Base-by-base conservation (phyloP, 2,113 vertebrate species). In the Pao palembangensis region DNA sequence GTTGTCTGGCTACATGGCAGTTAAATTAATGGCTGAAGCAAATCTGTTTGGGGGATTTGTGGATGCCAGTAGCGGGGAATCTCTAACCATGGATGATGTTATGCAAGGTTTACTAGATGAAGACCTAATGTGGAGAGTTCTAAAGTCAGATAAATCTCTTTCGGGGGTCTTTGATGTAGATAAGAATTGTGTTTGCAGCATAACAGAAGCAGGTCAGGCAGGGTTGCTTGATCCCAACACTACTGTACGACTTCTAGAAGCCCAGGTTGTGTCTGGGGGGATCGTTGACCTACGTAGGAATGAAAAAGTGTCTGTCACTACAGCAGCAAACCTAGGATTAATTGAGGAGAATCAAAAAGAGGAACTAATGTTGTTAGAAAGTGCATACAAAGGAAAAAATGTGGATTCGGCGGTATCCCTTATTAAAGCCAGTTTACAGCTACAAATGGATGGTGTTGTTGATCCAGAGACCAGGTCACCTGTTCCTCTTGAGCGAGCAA, bases 221-320 rank as follows among this genome's bases (percentile, higher is more conserved):
- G 96, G 96, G n/a, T 86, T 99, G 19, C 86, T 99, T 52, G 93
- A 96, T 75, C 78, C 85, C 20, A 85, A 93, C 65, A 94, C 93
- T 0, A 93, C 93, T 0, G 73, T 72, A 79, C 90, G 88, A 64
- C 88, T 99, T 68, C 78, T 98, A 60, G 95, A 99, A 76, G 93
- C 92, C 1, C 96, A 99, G 66, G 93, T 98, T 54, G 92, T 86
- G 0, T 93, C 97, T 15, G 97, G 97, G 17, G 97, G 97, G n/a
- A 92, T 99, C 8, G 78, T 94, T 50, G 95, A 99, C 70, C 65
- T 96, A 58, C 92, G 88, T 25, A 89, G 93, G 58, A 92, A 91
- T 69, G 94, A 94, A 78, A 97, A 92, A 21, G 23, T 98, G 44
- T 99, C 96, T 0, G 96, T 98, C 61, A 96, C 94, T 51, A 83